Evolutionary conservation across 2,797 vertebrate genomes (phyloP).

Genomic region (Gobio occitaniae): DNA sequence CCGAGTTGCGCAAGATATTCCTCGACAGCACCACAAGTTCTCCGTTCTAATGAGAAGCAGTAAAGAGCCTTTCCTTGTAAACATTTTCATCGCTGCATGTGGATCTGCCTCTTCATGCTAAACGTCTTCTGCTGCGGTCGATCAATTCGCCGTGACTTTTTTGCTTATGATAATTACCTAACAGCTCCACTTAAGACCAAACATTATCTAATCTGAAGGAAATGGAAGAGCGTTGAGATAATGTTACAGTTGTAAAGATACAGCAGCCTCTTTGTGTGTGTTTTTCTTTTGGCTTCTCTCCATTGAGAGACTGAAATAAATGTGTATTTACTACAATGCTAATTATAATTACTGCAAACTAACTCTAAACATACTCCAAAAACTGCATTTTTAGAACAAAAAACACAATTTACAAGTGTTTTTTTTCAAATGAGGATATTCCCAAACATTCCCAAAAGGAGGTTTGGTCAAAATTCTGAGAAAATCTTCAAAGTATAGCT

Average conservation of each 20-base stretch:
- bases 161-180: not conserved
- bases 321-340: not conserved
- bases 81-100: not conserved
- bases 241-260: conserved; percentile 20
- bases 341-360: not conserved
- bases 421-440: not conserved
- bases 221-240: conserved; percentile 16
- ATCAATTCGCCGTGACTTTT: not conserved
- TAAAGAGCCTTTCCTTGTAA: conserved; percentile 19
- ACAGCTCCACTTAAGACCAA: conserved; percentile 1
- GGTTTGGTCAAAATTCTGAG: not conserved
- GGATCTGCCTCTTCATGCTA: not conserved
- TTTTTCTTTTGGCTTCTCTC: not conserved
- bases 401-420: not conserved
- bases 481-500: not conserved
- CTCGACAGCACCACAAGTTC: conserved; percentile 26
- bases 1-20: conserved; percentile 22
- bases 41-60: conserved; percentile 42
- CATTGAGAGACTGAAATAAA: not conserved
- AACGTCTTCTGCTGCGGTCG: not conserved
- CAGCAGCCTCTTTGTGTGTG: not conserved
- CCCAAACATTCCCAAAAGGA: not conserved
- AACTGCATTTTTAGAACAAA: not conserved
- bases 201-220: conserved; percentile 43
- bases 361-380: not conserved